These are phyloP conservation scores for Sciurus carolinensis DNA, from an alignment of 2,797 vertebrate genomes.

Conservation along the genomic window DNA sequence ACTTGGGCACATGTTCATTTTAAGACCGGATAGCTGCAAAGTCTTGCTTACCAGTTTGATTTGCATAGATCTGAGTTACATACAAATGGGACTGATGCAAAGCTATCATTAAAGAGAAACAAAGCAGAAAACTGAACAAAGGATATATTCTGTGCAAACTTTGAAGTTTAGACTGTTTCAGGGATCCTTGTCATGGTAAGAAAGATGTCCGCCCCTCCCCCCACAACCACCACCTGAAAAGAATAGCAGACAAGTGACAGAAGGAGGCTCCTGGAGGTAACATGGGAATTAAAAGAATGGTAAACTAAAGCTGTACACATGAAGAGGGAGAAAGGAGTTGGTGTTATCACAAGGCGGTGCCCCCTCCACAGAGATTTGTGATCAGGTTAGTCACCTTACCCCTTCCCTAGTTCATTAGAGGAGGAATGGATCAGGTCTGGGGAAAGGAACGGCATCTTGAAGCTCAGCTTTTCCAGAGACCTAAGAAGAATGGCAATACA, in stretches of 20 bases:
- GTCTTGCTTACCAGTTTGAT: conserved; percentile 80
- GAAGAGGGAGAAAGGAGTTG: conserved; percentile 13
- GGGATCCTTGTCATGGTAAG: conserved; percentile 64
- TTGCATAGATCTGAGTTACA: conserved; percentile 81
- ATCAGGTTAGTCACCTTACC: conserved; percentile 11
- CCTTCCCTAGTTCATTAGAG: conserved; percentile 17
- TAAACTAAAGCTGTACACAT: neutral
- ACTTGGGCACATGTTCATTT: conserved; percentile 66
- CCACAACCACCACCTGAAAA: conserved; percentile 22
- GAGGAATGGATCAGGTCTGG: neutral
- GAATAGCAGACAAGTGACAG: conserved; percentile 55
- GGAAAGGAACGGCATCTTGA: neutral
- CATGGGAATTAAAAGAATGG: neutral
- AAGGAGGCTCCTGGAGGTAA: conserved; percentile 16
- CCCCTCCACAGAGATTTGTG: neutral
- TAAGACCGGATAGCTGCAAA: conserved; percentile 62
- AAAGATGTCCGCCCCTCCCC: conserved; percentile 43
- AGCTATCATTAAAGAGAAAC: conserved; percentile 84
- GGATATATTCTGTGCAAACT: conserved; percentile 73
- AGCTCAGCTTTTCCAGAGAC: conserved; percentile 47
- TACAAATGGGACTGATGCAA: conserved; percentile 74
- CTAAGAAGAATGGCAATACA: neutral
- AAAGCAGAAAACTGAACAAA: conserved; percentile 83
- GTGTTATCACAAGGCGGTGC: neutral
- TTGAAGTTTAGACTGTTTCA: conserved; percentile 71